Evolutionary conservation across 1,140 invertebrate genomes (phyloP).

Genomic region (Drosophila yakuba): DNA sequence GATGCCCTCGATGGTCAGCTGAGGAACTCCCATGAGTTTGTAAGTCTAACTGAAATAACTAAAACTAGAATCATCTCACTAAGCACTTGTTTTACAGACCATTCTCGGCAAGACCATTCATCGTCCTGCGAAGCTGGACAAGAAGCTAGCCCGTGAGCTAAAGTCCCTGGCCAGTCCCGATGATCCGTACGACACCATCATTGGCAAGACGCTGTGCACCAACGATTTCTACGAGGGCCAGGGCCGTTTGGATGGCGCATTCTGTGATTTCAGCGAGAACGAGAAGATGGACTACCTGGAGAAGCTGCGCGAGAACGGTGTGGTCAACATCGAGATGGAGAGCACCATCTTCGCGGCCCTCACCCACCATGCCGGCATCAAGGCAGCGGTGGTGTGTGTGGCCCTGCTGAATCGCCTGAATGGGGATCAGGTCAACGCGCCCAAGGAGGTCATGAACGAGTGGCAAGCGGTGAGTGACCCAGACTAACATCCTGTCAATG

Average conservation of each 20-base stretch:
- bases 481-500: not conserved
- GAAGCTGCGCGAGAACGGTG: constrained; percentile 90
- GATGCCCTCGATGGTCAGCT: constrained; percentile 93
- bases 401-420: constrained; percentile 96
- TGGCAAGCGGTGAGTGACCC: constrained; percentile 89
- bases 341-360: constrained; percentile 93
- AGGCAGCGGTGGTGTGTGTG: constrained; percentile 96
- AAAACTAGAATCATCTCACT: not conserved
- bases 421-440: constrained; percentile 96
- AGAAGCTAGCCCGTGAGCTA: constrained; percentile 91
- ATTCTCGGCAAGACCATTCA: constrained; percentile 94
- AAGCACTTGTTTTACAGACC: constrained; percentile 87
- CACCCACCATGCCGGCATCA: constrained; percentile 96
- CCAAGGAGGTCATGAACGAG: constrained; percentile 95
- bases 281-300: constrained; percentile 96
- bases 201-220: constrained; percentile 97
- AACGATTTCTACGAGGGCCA: constrained; percentile 99
- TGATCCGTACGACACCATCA: constrained; percentile 93
- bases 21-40: constrained; percentile 89
- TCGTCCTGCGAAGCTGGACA: constrained; percentile 93
- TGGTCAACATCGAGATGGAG: constrained; percentile 99
- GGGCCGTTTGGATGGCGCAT: constrained; percentile 97
- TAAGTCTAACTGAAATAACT: constrained; percentile 75
- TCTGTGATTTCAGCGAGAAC: constrained; percentile 95
- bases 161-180: constrained; percentile 89